phyloP scores from a whole-genome alignment of 1,140 invertebrate genomes.

The Triops cancriformis region DNA sequence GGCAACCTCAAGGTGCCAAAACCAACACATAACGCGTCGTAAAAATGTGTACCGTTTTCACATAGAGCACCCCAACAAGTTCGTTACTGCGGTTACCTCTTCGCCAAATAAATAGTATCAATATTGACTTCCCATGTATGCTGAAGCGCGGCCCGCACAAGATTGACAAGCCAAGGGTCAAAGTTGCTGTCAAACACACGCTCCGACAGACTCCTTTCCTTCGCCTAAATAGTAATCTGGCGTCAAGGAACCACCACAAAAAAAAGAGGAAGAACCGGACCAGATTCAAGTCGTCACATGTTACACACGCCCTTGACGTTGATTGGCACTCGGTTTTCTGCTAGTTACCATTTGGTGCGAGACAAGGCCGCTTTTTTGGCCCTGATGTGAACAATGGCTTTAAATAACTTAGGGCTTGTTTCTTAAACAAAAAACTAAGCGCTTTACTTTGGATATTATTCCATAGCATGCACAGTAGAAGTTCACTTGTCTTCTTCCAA shows the following conservation, averaged over 20 bases:
- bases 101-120: slow-evolving; percentile 1
- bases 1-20: background rate
- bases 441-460: background rate
- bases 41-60: slow-evolving; percentile 3
- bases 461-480: too few species aligned
- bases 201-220: slow-evolving; percentile 4
- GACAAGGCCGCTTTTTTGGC: background rate
- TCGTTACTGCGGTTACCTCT: background rate
- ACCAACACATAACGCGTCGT: background rate
- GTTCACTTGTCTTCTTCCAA: too few species aligned
- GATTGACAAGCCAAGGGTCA: background rate
- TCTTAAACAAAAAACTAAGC: background rate
- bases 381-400: background rate
- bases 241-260: background rate
- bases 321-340: slow-evolving; percentile 9
- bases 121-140: slow-evolving; percentile 5
- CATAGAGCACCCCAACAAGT: background rate
- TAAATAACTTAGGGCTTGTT: background rate
- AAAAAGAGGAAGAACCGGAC: background rate
- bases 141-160: background rate
- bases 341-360: background rate
- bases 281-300: background rate
- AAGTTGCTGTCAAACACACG: slow-evolving; percentile 9
- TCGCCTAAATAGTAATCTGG: slow-evolving; percentile 6
- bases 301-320: background rate